Evolutionary conservation across 2,113 vertebrate species (phyloP).

Genomic region (Bucco capensis): DNA sequence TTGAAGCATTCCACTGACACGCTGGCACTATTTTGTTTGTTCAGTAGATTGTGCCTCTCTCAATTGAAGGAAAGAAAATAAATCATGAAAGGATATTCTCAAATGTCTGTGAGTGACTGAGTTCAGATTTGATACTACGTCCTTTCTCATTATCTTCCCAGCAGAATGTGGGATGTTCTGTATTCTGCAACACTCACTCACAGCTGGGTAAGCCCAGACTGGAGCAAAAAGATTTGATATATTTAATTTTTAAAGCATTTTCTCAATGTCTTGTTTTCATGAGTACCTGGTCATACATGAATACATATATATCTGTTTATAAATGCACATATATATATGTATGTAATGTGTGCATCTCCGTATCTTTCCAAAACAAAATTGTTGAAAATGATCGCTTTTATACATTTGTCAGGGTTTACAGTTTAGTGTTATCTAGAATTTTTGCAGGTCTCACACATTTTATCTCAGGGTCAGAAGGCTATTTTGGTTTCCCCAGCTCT

Average conservation of each 20-base stretch:
- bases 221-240: background rate
- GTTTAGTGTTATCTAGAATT: background rate
- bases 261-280: background rate
- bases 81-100: background rate
- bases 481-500: background rate
- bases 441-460: background rate
- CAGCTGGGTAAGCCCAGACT: background rate
- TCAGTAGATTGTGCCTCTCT: background rate
- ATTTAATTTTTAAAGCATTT: background rate
- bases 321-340: no score
- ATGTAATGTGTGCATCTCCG: background rate
- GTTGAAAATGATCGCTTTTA: background rate
- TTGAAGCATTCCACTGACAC: background rate
- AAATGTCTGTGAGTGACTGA: background rate
- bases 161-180: background rate
- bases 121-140: background rate
- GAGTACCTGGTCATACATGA: background rate
- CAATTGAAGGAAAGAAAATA: background rate
- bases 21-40: background rate
- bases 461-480: background rate
- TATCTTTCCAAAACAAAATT: background rate
- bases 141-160: rapidly evolving
- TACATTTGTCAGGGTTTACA: background rate
- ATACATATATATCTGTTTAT: background rate
- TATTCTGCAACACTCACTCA: background rate